phyloP scores from a whole-genome alignment of 2,888 invertebrate species.

The Ormia ochracea region DNA sequence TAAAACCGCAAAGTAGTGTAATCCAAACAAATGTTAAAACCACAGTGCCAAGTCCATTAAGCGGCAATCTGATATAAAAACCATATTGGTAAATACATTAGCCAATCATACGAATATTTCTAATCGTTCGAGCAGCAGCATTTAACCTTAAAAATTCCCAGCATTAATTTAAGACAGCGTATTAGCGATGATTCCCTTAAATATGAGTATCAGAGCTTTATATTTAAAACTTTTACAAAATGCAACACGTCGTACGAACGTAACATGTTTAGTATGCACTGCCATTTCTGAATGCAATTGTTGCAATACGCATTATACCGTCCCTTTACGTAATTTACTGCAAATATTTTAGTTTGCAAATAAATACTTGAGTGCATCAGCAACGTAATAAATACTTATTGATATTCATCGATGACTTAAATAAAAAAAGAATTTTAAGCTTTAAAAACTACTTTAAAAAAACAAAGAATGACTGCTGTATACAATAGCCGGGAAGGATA shows the following conservation, averaged over 20 bases:
- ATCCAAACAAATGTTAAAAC: not conserved
- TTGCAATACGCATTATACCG: conserved; percentile 4
- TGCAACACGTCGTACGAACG: conserved; percentile 21
- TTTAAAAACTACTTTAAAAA: not conserved
- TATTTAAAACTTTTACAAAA: not conserved
- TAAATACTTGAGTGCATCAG: not conserved
- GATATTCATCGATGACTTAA: not conserved
- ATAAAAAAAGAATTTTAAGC: not conserved
- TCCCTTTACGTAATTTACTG: not conserved
- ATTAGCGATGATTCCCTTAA: not conserved
- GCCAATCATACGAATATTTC: not conserved
- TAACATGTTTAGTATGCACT: not conserved
- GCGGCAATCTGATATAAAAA: not conserved
- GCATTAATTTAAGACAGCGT: not conserved
- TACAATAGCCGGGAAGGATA: too few species aligned
- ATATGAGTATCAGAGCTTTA: not conserved
- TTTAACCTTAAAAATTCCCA: not conserved
- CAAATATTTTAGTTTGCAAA: conserved; percentile 10
- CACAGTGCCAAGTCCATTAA: not conserved
- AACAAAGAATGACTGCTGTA: not conserved
- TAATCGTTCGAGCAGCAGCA: not conserved
- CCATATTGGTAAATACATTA: not conserved
- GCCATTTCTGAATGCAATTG: conserved; percentile 23
- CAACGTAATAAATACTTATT: not conserved
- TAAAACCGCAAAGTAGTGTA: not conserved